A percentile compares a stretch with the other conserved stretches of the same genome.
These are phyloP conservation scores for Columbina picui DNA, from an alignment of 2,113 vertebrate genomes.

Conservation along the genomic window DNA sequence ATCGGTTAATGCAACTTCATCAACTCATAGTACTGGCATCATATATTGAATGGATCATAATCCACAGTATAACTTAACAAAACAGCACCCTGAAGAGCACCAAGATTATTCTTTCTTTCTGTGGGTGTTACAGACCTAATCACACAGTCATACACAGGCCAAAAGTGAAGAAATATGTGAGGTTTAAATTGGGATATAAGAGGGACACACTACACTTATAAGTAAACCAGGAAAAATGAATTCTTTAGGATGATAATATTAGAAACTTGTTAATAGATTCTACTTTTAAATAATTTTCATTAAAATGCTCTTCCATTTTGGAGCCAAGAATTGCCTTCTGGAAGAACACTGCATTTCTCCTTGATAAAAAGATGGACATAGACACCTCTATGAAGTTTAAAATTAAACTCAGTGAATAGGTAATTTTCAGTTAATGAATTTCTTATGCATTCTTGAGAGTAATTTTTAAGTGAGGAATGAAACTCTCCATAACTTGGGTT, in stretches of 20 bases:
- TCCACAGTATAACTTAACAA: background rate
- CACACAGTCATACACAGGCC: background rate
- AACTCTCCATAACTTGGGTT: background rate
- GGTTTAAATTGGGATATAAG: background rate
- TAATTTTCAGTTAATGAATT: background rate
- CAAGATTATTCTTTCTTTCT: background rate
- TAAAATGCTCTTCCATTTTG: background rate
- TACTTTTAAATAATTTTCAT: background rate
- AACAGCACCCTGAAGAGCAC: background rate
- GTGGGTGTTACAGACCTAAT: background rate
- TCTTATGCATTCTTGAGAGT: background rate
- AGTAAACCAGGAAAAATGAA: background rate
- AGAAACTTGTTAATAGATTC: background rate
- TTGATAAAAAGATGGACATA: background rate
- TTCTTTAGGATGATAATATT: background rate
- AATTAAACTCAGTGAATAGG: background rate
- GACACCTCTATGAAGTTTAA: background rate
- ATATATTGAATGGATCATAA: background rate
- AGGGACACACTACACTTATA: background rate
- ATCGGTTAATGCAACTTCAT: background rate
- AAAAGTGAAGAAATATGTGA: background rate
- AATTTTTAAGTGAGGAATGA: background rate
- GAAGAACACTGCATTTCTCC: background rate
- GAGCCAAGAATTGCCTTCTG: background rate
- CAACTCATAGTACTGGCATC: background rate